Percentiles rank a stretch among this genome's conserved stretches.
These are phyloP conservation scores for Eueremaeus valkanovi DNA, from an alignment of 2,888 invertebrate genomes.

Conservation along the genomic window DNA sequence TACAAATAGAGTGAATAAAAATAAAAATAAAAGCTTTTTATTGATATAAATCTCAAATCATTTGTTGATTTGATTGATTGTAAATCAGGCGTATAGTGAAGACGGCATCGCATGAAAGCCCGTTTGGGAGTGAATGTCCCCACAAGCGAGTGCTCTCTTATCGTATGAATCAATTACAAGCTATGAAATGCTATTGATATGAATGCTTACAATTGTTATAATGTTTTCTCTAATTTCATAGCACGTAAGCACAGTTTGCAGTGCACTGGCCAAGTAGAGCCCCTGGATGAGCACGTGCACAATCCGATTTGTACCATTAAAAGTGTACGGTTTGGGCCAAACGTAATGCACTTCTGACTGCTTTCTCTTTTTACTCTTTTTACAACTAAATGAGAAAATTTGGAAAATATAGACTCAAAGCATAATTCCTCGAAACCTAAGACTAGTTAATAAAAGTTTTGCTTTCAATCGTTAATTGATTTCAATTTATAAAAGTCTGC, in stretches of 20 bases:
- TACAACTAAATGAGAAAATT: background rate
- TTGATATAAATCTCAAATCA: constrained; percentile 22
- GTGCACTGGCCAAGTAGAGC: no score
- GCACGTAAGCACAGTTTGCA: background rate
- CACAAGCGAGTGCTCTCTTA: constrained; percentile 11
- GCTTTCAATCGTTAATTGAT: background rate
- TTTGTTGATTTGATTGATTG: background rate
- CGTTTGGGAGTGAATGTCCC: background rate
- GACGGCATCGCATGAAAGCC: constrained; percentile 16
- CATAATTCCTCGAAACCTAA: background rate
- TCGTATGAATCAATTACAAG: constrained; percentile 25
- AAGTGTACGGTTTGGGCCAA: background rate
- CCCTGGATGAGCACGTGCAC: background rate
- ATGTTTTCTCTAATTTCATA: background rate
- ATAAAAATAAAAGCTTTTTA: background rate
- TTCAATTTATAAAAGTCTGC: background rate
- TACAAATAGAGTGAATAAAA: background rate
- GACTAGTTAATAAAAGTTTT: background rate
- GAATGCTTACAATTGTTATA: constrained; percentile 19
- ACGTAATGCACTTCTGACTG: no score
- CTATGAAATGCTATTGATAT: constrained; percentile 20
- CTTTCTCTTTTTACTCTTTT: background rate
- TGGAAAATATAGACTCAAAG: background rate
- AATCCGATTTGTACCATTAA: background rate
- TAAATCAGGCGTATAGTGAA: background rate